phyloP scores from a whole-genome alignment of 2,888 invertebrate genomes.

The Toxonevra muliebris region DNA sequence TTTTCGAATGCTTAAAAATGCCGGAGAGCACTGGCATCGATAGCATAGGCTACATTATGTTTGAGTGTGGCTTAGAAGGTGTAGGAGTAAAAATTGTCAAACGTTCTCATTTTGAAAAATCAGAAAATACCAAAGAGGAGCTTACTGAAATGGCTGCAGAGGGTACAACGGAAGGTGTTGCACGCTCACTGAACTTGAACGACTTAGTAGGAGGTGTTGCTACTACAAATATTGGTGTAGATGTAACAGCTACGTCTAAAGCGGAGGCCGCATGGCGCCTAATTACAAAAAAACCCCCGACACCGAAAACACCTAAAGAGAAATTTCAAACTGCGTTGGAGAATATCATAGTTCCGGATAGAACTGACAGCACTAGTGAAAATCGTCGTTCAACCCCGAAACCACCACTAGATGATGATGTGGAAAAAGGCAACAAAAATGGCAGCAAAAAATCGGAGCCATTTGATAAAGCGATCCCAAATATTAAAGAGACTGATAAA shows the following conservation, averaged over 20 bases:
- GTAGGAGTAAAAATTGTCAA: conserved; percentile 76
- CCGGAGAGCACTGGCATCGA: conserved; percentile 64
- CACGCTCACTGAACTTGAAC: conserved; percentile 51
- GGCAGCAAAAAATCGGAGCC: conserved; percentile 48
- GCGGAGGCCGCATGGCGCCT: conserved; percentile 64
- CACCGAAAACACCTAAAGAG: conserved; percentile 71
- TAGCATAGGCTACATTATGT: conserved; percentile 90
- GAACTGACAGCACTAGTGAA: conserved; percentile 34
- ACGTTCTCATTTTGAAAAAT: conserved; percentile 79
- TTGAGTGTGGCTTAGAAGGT: conserved; percentile 94
- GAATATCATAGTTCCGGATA: conserved; percentile 51
- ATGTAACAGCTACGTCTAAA: conserved; percentile 56
- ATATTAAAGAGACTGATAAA: conserved; percentile 73
- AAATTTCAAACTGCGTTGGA: conserved; percentile 64
- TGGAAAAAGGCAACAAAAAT: conserved; percentile 59
- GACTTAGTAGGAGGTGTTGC: conserved; percentile 49
- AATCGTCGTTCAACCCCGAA: conserved; percentile 48
- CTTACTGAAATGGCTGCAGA: conserved; percentile 55
- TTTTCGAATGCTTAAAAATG: conserved; percentile 82
- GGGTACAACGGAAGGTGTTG: conserved; percentile 37
- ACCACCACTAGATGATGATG: conserved; percentile 60
- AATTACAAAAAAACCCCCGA: conserved; percentile 67
- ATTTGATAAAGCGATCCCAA: conserved; percentile 65
- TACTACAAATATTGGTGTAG: conserved; percentile 43
- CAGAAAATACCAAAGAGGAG: conserved; percentile 71